Percentiles rank a stretch among this genome's conserved stretches.
Conservation (phyloP, 2,888 invertebrate genomes). For the Pseudococcus longispinus region DNA sequence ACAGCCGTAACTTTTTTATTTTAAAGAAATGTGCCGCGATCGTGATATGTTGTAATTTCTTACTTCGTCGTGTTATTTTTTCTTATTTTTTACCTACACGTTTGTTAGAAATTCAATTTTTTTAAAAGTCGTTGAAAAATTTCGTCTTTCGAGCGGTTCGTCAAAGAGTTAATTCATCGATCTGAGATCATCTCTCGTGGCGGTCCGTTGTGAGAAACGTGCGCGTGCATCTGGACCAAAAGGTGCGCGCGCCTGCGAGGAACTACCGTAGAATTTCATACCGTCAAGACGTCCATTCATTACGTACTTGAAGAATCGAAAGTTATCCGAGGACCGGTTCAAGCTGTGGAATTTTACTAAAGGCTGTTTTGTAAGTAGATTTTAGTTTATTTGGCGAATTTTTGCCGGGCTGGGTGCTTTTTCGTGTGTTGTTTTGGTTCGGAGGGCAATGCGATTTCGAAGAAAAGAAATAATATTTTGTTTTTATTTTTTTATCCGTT, state of each 20-base stretch:
- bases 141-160: background rate
- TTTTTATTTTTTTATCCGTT: background rate
- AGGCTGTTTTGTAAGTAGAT: conserved; percentile 65
- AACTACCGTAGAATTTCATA: background rate
- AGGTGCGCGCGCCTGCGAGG: conserved; percentile 21
- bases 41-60: conserved; percentile 51
- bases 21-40: conserved; percentile 53
- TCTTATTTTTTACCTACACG: background rate
- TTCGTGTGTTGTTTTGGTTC: background rate
- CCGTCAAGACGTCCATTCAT: background rate
- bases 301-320: conserved; percentile 24
- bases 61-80: background rate
- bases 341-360: conserved; percentile 66
- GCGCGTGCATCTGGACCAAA: background rate
- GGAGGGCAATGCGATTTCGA: background rate
- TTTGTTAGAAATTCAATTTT: background rate
- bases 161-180: background rate
- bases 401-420: background rate
- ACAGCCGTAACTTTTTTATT: conserved; percentile 51
- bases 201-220: background rate
- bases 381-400: background rate
- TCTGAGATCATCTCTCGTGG: background rate
- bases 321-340: conserved; percentile 58
- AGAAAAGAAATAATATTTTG: background rate
- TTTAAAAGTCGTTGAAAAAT: background rate